Conservation (phyloP, 2,113 vertebrate species). For the Addax nasomaculatus region DNA sequence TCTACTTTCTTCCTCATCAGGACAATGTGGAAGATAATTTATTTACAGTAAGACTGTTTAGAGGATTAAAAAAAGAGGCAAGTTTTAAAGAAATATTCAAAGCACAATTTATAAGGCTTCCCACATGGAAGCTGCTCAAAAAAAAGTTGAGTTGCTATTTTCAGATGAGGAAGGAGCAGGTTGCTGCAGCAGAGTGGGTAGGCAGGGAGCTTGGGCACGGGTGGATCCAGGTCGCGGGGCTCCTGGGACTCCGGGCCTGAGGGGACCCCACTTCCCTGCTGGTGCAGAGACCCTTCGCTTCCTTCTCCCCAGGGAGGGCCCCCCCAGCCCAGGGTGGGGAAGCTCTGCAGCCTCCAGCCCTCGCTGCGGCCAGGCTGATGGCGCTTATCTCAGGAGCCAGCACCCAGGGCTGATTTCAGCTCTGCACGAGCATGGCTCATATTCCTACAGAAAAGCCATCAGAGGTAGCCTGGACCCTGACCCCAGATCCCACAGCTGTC, state of each 20-base stretch:
- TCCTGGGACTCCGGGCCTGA: background rate
- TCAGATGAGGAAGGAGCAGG: background rate
- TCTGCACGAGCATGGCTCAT: rapidly evolving
- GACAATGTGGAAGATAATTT: background rate
- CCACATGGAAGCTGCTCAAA: background rate
- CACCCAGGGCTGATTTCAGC: background rate
- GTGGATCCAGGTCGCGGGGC: rapidly evolving
- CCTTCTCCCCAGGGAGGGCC: background rate
- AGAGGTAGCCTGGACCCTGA: background rate
- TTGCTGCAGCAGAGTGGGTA: rapidly evolving
- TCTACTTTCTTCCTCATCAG: background rate
- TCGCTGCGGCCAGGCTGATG: rapidly evolving
- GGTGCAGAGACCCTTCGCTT: background rate
- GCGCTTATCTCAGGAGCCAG: rapidly evolving
- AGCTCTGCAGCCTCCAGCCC: background rate
- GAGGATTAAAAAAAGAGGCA: background rate
- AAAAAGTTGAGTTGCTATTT: background rate
- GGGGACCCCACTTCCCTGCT: background rate
- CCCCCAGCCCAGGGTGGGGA: rapidly evolving
- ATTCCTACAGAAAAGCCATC: background rate
- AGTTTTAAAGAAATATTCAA: background rate
- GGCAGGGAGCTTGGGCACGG: rapidly evolving
- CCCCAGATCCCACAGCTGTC: background rate
- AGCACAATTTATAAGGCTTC: background rate
- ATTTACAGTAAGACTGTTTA: background rate